Evolutionary conservation across 2,113 vertebrate species (phyloP).

Genomic region (Sorex araneus): DNA sequence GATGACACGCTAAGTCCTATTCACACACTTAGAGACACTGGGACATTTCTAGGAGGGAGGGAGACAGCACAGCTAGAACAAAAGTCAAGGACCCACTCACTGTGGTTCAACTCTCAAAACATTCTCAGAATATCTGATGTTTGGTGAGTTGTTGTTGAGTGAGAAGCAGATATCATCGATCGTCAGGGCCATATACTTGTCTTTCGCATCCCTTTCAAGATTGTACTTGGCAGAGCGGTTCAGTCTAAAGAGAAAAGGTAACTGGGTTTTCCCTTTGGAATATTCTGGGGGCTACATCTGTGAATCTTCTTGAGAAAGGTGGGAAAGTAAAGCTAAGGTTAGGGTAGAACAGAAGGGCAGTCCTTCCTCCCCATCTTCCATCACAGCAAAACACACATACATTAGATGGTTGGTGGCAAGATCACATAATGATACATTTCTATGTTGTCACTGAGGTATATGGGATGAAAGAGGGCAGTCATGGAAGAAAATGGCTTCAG

Average conservation of each 20-base stretch:
- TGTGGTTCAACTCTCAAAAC: conserved; percentile 84
- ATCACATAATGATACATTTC: neutral
- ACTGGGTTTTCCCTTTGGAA: neutral
- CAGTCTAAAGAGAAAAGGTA: conserved; percentile 87
- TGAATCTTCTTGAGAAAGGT: neutral
- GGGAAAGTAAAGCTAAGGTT: neutral
- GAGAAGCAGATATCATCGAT: conserved; percentile 93
- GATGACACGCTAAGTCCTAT: rapidly evolving
- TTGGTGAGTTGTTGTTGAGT: conserved; percentile 90
- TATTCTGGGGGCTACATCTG: neutral
- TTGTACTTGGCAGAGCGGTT: conserved; percentile 93
- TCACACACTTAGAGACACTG: neutral
- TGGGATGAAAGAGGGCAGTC: neutral
- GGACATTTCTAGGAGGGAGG: neutral
- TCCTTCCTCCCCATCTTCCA: neutral
- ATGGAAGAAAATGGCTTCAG: neutral
- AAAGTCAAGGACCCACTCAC: conserved; percentile 83
- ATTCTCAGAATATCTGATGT: conserved; percentile 75
- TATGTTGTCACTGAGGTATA: neutral
- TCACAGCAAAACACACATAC: rapidly evolving
- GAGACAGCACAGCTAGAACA: neutral
- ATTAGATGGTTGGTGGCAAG: neutral
- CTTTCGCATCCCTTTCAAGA: conserved; percentile 94
- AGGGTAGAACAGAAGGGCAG: rapidly evolving
- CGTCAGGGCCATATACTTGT: conserved; percentile 92